These are phyloP conservation scores for Apamea sordens DNA, from an alignment of 2,888 invertebrate species.

Conservation along the genomic window DNA sequence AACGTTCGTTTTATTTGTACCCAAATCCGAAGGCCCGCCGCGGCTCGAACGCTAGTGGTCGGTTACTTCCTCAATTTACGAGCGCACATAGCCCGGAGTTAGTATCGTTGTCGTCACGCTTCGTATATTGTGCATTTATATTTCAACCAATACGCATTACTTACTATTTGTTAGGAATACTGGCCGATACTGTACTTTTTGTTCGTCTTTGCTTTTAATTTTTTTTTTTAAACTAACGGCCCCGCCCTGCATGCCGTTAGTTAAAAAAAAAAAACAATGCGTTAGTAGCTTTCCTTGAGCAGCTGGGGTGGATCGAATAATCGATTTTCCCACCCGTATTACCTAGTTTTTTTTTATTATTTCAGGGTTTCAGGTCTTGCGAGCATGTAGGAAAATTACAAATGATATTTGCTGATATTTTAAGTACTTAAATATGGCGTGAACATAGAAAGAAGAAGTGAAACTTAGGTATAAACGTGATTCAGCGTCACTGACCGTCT, in stretches of 20 bases:
- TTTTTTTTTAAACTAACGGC: too few species aligned
- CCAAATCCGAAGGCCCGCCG: conserved; percentile 82
- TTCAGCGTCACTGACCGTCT: neutral
- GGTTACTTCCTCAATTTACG: conserved; percentile 86
- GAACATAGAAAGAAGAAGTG: neutral
- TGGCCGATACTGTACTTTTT: conserved; percentile 45
- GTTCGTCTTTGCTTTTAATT: conserved; percentile 38
- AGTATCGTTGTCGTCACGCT: conserved; percentile 86
- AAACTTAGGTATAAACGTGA: neutral
- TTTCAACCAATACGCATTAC: conserved; percentile 76
- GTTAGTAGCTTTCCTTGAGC: too few species aligned
- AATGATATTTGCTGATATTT: neutral
- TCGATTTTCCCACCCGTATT: too few species aligned
- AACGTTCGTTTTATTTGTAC: conserved; percentile 85
- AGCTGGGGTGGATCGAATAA: too few species aligned
- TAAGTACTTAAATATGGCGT: neutral
- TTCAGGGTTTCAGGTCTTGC: neutral
- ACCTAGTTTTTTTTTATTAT: conserved; percentile 33
- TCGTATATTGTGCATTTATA: conserved; percentile 86
- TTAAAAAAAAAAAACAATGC: neutral
- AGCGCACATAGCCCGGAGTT: conserved; percentile 81
- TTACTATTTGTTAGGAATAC: conserved; percentile 71
- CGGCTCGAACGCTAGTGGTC: conserved; percentile 80
- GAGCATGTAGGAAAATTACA: neutral
- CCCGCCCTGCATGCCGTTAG: too few species aligned